Evolutionary conservation across 2,888 invertebrate species (phyloP).

Genomic region (Philhelius pedissequus): DNA sequence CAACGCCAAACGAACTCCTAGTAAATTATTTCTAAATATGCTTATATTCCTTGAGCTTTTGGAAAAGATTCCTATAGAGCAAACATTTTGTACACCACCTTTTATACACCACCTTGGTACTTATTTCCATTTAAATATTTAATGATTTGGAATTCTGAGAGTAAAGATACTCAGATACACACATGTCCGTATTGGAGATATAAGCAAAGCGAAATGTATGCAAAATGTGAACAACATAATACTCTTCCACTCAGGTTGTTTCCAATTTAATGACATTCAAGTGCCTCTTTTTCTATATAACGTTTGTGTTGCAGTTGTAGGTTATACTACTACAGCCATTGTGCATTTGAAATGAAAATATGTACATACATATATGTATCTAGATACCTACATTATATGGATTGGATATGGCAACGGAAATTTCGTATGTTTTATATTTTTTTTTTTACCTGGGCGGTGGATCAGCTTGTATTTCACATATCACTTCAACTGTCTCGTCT

Average conservation of each 20-base stretch:
- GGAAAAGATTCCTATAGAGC: background rate
- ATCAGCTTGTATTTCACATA: slow-evolving; percentile 94
- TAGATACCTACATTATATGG: background rate
- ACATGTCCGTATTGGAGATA: background rate
- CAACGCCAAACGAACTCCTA: background rate
- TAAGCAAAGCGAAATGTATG: background rate
- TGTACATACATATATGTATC: too few relatives aligned
- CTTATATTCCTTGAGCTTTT: background rate
- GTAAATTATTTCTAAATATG: background rate
- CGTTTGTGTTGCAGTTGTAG: slow-evolving; percentile 10
- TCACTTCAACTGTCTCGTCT: slow-evolving; percentile 91
- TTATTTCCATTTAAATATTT: slow-evolving; percentile 31
- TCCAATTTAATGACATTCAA: slow-evolving; percentile 31
- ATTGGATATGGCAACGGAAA: background rate
- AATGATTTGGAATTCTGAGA: slow-evolving; percentile 21
- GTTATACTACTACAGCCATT: background rate
- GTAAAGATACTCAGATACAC: background rate
- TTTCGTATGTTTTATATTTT: background rate
- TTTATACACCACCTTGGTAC: background rate
- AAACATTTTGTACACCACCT: background rate
- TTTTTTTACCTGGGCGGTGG: slow-evolving; percentile 84
- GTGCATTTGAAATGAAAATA: background rate
- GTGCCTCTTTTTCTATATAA: background rate
- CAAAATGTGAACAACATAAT: slow-evolving; percentile 1
- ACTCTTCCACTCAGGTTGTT: slow-evolving; percentile 5